Evolutionary conservation across 2,888 invertebrate species (phyloP).

Genomic region (Drosophila affinis): DNA sequence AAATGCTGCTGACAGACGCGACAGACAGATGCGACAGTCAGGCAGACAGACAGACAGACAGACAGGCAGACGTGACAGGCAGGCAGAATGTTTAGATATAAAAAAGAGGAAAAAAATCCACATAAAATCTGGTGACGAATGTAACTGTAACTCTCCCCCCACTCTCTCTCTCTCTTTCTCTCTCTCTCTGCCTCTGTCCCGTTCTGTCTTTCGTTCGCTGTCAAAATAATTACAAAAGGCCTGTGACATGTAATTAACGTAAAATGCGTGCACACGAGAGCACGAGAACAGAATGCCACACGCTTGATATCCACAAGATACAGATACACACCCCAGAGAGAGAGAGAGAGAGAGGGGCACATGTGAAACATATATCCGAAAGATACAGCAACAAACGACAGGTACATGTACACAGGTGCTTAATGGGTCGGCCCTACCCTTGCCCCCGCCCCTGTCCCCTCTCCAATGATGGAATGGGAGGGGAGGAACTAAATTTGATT

Average conservation of each 20-base stretch:
- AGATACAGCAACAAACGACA: constrained; percentile 45
- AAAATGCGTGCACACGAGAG: constrained; percentile 51
- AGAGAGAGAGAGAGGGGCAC: constrained; percentile 22
- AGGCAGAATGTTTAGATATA: neutral
- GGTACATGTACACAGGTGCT: constrained; percentile 60
- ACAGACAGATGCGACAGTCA: constrained; percentile 14
- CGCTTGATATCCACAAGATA: constrained; percentile 48
- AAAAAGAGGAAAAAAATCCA: constrained; percentile 33
- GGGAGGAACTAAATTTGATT: constrained; percentile 68
- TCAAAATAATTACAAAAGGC: constrained; percentile 75
- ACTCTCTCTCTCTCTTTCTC: constrained; percentile 8
- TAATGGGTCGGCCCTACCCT: constrained; percentile 48
- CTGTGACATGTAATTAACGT: constrained; percentile 73
- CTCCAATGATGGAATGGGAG: constrained; percentile 29
- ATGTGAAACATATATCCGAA: constrained; percentile 60
- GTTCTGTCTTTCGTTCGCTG: constrained; percentile 53
- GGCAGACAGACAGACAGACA: constrained; percentile 2
- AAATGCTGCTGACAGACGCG: constrained; percentile 49
- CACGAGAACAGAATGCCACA: constrained; percentile 1
- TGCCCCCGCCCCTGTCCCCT: neutral
- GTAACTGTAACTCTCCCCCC: constrained; percentile 47
- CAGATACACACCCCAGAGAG: constrained; percentile 8
- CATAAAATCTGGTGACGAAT: constrained; percentile 53
- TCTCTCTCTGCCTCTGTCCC: neutral
- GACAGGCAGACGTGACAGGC: constrained; percentile 14